Base-by-base conservation (phyloP, 2,888 invertebrate species). In the Oscheius onirici region DNA sequence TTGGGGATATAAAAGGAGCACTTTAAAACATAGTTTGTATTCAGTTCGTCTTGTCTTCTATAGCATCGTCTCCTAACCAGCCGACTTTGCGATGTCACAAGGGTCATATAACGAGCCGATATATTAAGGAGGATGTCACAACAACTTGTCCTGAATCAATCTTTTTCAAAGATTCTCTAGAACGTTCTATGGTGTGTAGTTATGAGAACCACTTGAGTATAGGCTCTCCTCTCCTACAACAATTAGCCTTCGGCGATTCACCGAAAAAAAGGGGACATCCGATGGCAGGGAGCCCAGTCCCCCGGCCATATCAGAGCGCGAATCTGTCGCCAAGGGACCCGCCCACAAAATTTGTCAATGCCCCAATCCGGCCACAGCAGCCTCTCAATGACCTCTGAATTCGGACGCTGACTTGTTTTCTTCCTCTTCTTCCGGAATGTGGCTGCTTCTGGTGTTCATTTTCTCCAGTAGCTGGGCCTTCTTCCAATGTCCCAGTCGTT, bases 401-500 rank as follows among this genome's bases (percentile, higher is more conserved):
- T 58, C 52, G 28, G 44, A 24, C 52, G 34, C 60, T 60, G 43
- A 60, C 51, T 51, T 28, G 28, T 49, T 51, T 44, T 15, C 3
- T 15, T 40, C 58, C 13, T 40, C 13, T n/a, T 57, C 51, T 8
- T 51, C 51, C 11, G 10, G 13, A 20, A 41, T 34, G n/a, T 49
- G 20, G n/a, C 44, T 51, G 10, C 8, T 49, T 22, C 51, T 28
- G 11, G 1, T 60, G 11, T 41, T 63, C 20, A 17, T 41, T 11
- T 2, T 34, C 28, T 1, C 24, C 28, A n/a, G 11, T 2, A 17
- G 11, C 11, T 26, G 22, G 43, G 17, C 40, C 24, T n/a, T 60
- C 15, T 72, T 73, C 57, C 55, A 73, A 55, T 83, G 83, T 71
- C 81, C 83, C 15, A 41, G 54, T 41, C 54, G 79, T 46, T 83